Evolutionary conservation across 2,888 invertebrate genomes (phyloP).

Genomic region (Prosopocoilus inquinatus): DNA sequence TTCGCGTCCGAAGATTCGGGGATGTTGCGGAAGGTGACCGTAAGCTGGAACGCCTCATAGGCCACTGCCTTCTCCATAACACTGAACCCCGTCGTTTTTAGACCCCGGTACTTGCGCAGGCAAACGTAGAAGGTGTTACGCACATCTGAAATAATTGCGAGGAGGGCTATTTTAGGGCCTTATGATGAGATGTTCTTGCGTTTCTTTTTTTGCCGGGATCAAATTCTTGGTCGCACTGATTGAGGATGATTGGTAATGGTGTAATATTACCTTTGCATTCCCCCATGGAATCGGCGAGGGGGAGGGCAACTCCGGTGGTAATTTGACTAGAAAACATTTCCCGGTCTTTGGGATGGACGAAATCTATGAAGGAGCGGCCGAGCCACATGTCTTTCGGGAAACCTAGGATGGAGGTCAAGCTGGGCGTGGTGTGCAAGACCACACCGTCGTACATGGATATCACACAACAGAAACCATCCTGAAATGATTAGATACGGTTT

Average conservation of each 20-base stretch:
- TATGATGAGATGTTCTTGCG: slow-evolving; percentile 49
- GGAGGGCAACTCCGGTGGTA: slow-evolving; percentile 62
- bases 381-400: slow-evolving; percentile 83
- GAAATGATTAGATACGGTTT: slow-evolving; percentile 25
- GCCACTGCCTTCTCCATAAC: slow-evolving; percentile 58
- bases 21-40: slow-evolving; percentile 66
- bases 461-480: slow-evolving; percentile 77
- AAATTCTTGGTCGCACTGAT: background rate
- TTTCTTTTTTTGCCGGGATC: background rate
- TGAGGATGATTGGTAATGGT: background rate
- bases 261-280: slow-evolving; percentile 41
- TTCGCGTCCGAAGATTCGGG: slow-evolving; percentile 50
- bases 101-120: slow-evolving; percentile 65
- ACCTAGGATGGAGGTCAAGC: slow-evolving; percentile 67
- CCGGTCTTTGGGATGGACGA: slow-evolving; percentile 75
- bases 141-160: slow-evolving; percentile 43
- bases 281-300: slow-evolving; percentile 54
- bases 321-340: slow-evolving; percentile 75
- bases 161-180: slow-evolving; percentile 34
- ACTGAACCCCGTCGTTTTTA: slow-evolving; percentile 60
- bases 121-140: slow-evolving; percentile 61
- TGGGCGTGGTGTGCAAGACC: slow-evolving; percentile 72
- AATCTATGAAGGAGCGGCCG: slow-evolving; percentile 82
- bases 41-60: slow-evolving; percentile 72
- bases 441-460: slow-evolving; percentile 83